Base-by-base conservation (phyloP, 30 jellyfish, hydroid and myxozoan species). In the Aurelia aurita complex sp. Pacific region DNA sequence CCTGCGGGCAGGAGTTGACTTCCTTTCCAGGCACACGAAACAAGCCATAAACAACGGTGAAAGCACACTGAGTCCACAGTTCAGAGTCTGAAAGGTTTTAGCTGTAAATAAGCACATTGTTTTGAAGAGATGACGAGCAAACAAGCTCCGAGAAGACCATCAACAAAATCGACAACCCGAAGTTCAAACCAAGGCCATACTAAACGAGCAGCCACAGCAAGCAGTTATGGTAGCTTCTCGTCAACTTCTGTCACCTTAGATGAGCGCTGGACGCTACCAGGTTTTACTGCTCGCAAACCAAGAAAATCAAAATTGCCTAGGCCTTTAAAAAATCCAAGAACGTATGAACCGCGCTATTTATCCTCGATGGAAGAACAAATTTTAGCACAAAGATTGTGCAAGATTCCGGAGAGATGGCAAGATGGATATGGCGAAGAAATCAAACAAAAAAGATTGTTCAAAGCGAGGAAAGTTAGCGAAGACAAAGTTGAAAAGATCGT, bases 371-470 rank as follows among this genome's bases (percentile, higher is more conserved):
- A 86, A 35, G 85, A 86, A 42, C 85, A 76, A 53, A 55, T 73
- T 33, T 69, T 84, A 43, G 87, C 72, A 5, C 76, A 46, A 33
- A 62, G 93, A 63, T 70, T 84, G 65, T 59, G 87, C 77, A 61
- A 65, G 68, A 81, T 65, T 10, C 93, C 93, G 5, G 82, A 84
- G 23, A 62, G 93, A 73, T 84, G 93, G 93, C 40, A 29, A 34
- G 87, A 84, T 17, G 65, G 38, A 34, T 84, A 84, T 42, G 76
- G 73, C 34, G 82, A 62, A n/a, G 93, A 84, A 6, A 52, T 67
- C 23, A 67, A 55, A 65, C 18, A 35, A 12, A 5, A 69, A n/a
- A 43, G 74, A 59, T 15, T 40, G 69, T 84, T 62, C 38, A 71
- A 29, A 6, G 67, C 87, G 51, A 84, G 36, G 55, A 74, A 62